Evolutionary conservation across 2,113 vertebrate species (phyloP).

Genomic region (Zosterops lateralis): DNA sequence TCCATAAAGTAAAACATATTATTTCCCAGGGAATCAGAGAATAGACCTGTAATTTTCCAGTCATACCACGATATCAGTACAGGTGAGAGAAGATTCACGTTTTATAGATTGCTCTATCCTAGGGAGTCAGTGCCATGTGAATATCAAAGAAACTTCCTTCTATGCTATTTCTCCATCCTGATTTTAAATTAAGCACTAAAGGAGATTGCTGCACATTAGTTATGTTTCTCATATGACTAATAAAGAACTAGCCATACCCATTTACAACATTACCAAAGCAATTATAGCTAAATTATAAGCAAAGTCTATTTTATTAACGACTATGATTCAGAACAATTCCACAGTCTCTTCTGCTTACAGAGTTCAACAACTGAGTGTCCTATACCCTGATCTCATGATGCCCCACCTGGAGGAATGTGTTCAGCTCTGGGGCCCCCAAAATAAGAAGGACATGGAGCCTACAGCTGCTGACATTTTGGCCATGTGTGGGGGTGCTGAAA

Average conservation of each 20-base stretch:
- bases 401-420: background rate
- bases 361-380: background rate
- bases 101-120: background rate
- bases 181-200: background rate
- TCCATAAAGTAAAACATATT: background rate
- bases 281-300: background rate
- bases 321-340: background rate
- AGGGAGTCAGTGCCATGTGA: background rate
- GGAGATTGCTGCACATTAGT: background rate
- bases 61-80: background rate
- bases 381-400: background rate
- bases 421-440: background rate
- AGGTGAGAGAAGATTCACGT: background rate
- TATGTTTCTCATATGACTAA: background rate
- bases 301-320: background rate
- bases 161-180: background rate
- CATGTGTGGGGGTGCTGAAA: too few species aligned
- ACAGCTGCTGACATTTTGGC: background rate
- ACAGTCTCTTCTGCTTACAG: background rate
- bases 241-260: background rate
- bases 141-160: background rate
- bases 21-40: background rate
- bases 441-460: background rate
- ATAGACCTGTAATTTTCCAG: background rate
- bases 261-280: background rate